These are phyloP conservation scores for Drosophila parabipectinata DNA, from an alignment of 1,140 invertebrate species.

Conservation along the genomic window DNA sequence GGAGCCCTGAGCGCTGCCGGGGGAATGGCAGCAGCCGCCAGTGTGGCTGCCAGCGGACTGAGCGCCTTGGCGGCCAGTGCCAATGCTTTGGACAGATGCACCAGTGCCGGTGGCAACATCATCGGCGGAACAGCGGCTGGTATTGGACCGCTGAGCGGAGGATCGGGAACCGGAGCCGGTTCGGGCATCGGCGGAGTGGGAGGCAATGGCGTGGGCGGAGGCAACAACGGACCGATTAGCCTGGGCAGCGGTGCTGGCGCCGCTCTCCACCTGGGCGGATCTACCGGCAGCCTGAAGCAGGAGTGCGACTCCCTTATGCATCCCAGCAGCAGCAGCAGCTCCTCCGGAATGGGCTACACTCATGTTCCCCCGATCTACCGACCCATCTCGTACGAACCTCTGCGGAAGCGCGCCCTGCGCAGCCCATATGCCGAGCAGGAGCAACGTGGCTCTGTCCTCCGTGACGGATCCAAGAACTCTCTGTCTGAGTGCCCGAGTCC, in stretches of 20 bases:
- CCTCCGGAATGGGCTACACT: conserved; percentile 63
- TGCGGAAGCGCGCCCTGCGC: conserved; percentile 85
- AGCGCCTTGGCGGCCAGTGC: conserved; percentile 66
- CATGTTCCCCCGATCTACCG: conserved; percentile 79
- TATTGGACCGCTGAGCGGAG: conserved; percentile 41
- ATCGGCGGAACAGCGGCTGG: conserved; percentile 64
- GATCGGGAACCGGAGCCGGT: conserved; percentile 39
- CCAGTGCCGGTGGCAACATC: conserved; percentile 74
- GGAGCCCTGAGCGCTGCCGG: conserved; percentile 66
- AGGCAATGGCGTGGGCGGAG: conserved; percentile 83
- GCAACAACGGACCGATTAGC: conserved; percentile 63
- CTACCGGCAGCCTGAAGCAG: conserved; percentile 75
- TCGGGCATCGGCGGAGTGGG: conserved; percentile 25
- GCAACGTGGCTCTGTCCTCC: conserved; percentile 83
- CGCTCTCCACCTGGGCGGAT: conserved; percentile 66
- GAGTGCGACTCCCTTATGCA: conserved; percentile 84
- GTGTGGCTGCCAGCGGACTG: conserved; percentile 64
- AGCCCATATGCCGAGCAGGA: conserved; percentile 84
- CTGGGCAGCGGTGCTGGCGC: conserved; percentile 73
- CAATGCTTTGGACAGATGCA: conserved; percentile 65
- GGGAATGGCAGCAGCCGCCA: conserved; percentile 66
- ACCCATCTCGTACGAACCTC: conserved; percentile 81
- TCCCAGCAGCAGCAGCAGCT: conserved; percentile 68
- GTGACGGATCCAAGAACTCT: conserved; percentile 83
- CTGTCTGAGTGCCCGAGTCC: conserved; percentile 80